These are phyloP conservation scores for Helicoverpa assulta DNA, from an alignment of 2,888 invertebrate species.

Conservation along the genomic window DNA sequence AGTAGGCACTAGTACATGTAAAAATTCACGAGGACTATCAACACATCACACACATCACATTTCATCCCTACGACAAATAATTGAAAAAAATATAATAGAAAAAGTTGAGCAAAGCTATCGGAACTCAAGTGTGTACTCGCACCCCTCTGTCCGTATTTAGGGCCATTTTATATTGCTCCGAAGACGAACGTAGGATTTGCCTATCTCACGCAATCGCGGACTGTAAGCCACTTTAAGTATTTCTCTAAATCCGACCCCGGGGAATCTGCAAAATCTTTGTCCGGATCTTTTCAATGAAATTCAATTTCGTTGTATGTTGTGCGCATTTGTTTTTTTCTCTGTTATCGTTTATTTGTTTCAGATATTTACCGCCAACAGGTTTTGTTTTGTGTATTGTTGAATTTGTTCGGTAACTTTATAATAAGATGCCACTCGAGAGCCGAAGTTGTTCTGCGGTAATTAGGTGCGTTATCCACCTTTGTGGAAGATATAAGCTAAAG, in stretches of 20 bases:
- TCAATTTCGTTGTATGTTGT: constrained; percentile 81
- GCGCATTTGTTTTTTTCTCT: constrained; percentile 74
- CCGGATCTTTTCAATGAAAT: constrained; percentile 84
- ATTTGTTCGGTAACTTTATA: constrained; percentile 10
- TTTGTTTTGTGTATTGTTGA: constrained; percentile 5
- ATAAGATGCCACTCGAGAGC: neutral
- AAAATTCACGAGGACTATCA: no score
- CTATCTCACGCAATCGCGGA: constrained; percentile 83
- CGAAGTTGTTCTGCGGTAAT: neutral
- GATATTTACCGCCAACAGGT: constrained; percentile 54
- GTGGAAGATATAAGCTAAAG: neutral
- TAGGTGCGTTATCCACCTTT: neutral
- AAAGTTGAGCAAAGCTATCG: constrained; percentile 31
- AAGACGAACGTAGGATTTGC: constrained; percentile 79
- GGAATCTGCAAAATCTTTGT: constrained; percentile 79
- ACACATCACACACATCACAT: neutral
- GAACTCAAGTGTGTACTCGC: constrained; percentile 33
- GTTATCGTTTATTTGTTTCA: constrained; percentile 65
- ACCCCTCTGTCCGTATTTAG: constrained; percentile 69
- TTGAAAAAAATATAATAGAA: constrained; percentile 4
- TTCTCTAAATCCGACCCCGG: constrained; percentile 78
- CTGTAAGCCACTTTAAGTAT: constrained; percentile 84
- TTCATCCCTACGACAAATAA: neutral
- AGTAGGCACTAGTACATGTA: no score
- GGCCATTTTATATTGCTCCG: constrained; percentile 73